Evolutionary conservation across 2,113 vertebrate species (phyloP), one percentile per base, ranked within the genome.

Genomic region (Natator depressus): DNA sequence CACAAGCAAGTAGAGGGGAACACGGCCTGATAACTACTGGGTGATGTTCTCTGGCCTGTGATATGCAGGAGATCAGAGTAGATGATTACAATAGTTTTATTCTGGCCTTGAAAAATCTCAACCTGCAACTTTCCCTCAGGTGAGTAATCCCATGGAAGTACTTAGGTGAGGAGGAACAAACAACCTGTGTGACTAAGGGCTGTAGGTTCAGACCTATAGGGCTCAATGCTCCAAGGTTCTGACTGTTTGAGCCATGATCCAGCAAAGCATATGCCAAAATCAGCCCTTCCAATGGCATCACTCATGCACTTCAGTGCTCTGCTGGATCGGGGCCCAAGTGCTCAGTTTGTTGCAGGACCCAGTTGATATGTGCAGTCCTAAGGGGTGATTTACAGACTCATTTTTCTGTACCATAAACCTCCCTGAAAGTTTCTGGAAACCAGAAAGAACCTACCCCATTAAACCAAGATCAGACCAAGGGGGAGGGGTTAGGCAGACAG

Each of bases 361-460:
- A 12, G 72, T 12, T 25, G 22, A 76, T 14, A 47, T 13, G 25
- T 20, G 7, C 11, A 47, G 12, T 78, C 20, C 75, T 38, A 78
- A 78, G 5, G 42, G 24, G 3, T 49, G 25, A 78, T 20, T 19
- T 38, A 25, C 4, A 0, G 0, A 17, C 76, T 29, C 57, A 20
- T 51, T 85, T 65, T 87, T 59, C 47, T 5, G 78, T 49, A 51
- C 5, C 42, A 82, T 24, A 80, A 10, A 24, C 14, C 10, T 19
- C 78, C 7, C 1, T 47, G 75, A 0, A 62, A 89, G 31, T 49
- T 17, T 47, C 85, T 57, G 76, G 87, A 78, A 53, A 4, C 11
- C 0, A 0, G 38, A 38, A 8, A 6, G 86, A 88, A 57, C 4
- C 46, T 35, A 4, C 14, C 59, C 69, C 82, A 87, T 1, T 0